Percentiles rank a stretch among this genome's conserved stretches.
These are phyloP conservation scores for Clamator glandarius DNA, from an alignment of 2,797 vertebrate genomes.

Conservation along the genomic window DNA sequence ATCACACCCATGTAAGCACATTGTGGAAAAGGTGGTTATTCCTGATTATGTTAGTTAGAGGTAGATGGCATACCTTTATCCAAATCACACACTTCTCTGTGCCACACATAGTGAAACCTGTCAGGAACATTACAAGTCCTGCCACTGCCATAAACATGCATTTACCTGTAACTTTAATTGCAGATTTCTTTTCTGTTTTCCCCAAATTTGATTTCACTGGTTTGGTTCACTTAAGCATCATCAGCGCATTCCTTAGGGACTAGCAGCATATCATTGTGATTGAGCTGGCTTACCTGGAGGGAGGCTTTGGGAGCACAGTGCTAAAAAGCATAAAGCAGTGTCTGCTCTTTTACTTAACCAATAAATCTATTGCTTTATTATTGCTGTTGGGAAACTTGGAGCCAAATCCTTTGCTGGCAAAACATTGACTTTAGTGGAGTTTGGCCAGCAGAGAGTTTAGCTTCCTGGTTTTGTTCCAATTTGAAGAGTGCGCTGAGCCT, in stretches of 20 bases:
- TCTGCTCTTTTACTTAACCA: conserved; percentile 56
- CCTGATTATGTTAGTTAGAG: background rate
- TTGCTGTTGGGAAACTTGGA: conserved; percentile 18
- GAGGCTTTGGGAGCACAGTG: background rate
- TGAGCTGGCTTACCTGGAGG: background rate
- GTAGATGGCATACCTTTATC: background rate
- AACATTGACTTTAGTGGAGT: conserved; percentile 5
- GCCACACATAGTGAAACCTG: background rate
- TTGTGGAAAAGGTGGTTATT: background rate
- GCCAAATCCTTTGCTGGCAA: conserved; percentile 58
- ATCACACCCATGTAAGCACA: fast-evolving
- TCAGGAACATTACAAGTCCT: background rate
- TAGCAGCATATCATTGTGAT: background rate
- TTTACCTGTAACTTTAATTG: background rate
- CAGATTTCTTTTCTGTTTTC: background rate
- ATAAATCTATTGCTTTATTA: conserved; percentile 60
- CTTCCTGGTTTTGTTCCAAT: conserved; percentile 64
- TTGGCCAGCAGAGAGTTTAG: conserved; percentile 40
- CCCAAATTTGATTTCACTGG: background rate
- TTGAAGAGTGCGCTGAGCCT: background rate
- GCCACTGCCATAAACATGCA: background rate
- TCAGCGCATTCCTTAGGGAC: background rate
- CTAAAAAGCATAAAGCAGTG: background rate
- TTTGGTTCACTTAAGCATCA: background rate
- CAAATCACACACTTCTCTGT: background rate